phyloP scores from a whole-genome alignment of 2,113 vertebrate genomes.

The Lutjanus erythropterus region DNA sequence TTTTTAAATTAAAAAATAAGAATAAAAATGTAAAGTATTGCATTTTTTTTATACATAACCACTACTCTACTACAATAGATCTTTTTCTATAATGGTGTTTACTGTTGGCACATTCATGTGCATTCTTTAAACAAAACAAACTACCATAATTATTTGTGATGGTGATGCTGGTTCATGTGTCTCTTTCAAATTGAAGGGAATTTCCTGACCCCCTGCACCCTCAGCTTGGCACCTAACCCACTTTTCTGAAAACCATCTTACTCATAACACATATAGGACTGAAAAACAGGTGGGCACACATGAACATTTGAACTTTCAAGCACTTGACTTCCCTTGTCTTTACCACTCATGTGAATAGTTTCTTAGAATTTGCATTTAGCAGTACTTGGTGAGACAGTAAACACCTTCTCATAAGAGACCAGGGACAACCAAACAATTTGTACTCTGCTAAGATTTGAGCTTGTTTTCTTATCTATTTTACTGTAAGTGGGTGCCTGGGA shows the following conservation, averaged over 20 bases:
- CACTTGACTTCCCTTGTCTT: not conserved
- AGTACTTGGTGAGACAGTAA: not conserved
- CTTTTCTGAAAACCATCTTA: slow-evolving; percentile 38
- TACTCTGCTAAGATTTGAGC: not conserved
- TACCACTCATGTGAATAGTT: slow-evolving; percentile 13
- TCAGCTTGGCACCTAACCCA: slow-evolving; percentile 12
- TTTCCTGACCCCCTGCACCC: slow-evolving; percentile 19
- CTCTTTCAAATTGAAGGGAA: slow-evolving; percentile 26
- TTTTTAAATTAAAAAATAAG: not conserved
- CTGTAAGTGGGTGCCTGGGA: not conserved
- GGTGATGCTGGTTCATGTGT: not conserved
- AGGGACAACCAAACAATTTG: not conserved
- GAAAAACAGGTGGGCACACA: slow-evolving; percentile 53
- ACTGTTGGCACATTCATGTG: too few species aligned
- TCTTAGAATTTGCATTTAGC: slow-evolving; percentile 33
- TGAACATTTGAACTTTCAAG: slow-evolving; percentile 83
- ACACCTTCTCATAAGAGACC: not conserved
- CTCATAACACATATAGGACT: slow-evolving; percentile 37
- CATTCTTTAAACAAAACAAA: too few species aligned
- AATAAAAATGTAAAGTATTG: not conserved
- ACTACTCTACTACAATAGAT: too few species aligned
- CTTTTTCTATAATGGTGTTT: too few species aligned
- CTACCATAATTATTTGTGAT: too few species aligned
- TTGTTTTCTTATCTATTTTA: not conserved
- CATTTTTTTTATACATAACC: not conserved